Percentiles rank a stretch among this genome's conserved stretches.
Evolutionary conservation across 2,888 invertebrate genomes (phyloP).

Genomic region (Nomada ruficornis): DNA sequence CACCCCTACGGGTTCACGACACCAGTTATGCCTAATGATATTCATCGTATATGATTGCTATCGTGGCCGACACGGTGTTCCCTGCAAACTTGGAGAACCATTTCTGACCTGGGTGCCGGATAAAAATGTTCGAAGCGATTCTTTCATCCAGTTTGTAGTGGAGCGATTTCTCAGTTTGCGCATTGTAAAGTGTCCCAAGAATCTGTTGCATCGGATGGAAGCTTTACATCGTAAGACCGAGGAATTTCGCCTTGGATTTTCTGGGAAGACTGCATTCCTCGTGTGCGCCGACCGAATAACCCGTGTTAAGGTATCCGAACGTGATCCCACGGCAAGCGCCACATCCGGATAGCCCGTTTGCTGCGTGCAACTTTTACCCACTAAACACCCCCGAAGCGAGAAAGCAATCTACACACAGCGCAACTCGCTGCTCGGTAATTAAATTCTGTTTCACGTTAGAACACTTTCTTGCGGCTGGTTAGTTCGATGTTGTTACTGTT

Average conservation of each 20-base stretch:
- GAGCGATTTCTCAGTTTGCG: neutral
- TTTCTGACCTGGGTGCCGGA: too few relatives aligned
- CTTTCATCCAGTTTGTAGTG: neutral
- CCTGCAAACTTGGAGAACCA: neutral
- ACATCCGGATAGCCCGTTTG: neutral
- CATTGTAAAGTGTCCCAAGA: neutral
- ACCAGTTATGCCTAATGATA: neutral
- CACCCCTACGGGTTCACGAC: too few relatives aligned
- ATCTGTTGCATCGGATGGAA: conserved; percentile 10
- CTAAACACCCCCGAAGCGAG: too few relatives aligned
- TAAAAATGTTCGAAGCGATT: neutral
- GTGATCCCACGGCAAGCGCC: conserved; percentile 2
- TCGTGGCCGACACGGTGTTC: neutral
- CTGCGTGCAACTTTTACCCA: neutral
- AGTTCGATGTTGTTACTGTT: neutral
- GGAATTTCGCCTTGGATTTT: conserved; percentile 37
- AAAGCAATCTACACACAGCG: neutral
- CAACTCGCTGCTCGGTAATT: neutral
- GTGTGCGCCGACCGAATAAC: conserved; percentile 52
- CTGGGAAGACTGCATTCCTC: conserved; percentile 30
- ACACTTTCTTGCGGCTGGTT: neutral
- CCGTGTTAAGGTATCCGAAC: conserved; percentile 52
- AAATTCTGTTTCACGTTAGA: conserved; percentile 8
- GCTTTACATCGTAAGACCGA: neutral
- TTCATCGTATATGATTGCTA: neutral